Percentiles rank a stretch among this genome's conserved stretches.
Evolutionary conservation across 2,113 vertebrate genomes (phyloP).

Genomic region (Uria lomvia): DNA sequence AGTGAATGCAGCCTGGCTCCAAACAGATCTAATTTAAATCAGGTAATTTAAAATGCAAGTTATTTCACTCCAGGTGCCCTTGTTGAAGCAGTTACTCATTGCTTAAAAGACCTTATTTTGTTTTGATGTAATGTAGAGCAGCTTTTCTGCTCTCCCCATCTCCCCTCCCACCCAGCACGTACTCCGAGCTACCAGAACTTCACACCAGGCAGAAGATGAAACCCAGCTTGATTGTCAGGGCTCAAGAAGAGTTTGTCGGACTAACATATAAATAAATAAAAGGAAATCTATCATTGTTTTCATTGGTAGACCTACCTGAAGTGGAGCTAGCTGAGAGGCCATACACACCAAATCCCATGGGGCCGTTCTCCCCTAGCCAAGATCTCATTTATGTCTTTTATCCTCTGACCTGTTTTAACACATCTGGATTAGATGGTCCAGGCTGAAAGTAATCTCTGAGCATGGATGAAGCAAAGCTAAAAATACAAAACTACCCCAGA

Average conservation of each 20-base stretch:
- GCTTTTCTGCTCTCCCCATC: not conserved
- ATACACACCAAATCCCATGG: fast-evolving
- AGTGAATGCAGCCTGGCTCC: not conserved
- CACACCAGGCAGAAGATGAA: not conserved
- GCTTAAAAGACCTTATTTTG: not conserved
- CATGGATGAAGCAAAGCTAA: not conserved
- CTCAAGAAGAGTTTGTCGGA: not conserved
- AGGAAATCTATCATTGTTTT: not conserved
- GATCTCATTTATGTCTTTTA: not conserved
- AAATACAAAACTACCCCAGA: not conserved
- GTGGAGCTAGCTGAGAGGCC: not conserved
- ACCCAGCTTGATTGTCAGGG: too few species aligned
- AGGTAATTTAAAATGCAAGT: not conserved
- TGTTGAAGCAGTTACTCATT: not conserved
- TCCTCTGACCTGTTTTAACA: not conserved
- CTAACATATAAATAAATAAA: not conserved
- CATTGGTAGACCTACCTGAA: not conserved
- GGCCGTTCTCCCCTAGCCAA: not conserved
- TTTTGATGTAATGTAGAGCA: not conserved
- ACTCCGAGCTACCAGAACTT: not conserved
- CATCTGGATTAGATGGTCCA: not conserved
- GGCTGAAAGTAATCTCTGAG: not conserved
- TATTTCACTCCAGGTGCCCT: not conserved
- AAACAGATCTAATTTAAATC: not conserved
- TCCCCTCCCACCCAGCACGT: not conserved